Evolutionary conservation across 2,888 invertebrate species (phyloP).

Genomic region (Eurytoma californica): DNA sequence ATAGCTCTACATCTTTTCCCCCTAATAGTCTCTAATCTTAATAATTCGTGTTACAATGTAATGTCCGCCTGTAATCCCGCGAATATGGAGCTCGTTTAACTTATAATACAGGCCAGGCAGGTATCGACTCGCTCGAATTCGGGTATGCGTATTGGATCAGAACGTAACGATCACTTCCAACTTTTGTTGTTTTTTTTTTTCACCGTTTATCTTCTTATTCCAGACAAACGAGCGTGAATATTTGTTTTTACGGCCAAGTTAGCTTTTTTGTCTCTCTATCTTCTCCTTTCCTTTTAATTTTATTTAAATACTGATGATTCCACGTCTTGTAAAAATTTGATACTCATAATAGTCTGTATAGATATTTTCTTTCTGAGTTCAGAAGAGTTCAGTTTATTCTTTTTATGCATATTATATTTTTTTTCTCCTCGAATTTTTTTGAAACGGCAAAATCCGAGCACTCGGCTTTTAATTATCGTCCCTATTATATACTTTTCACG

Average conservation of each 20-base stretch:
- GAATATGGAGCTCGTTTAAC: constrained; percentile 64
- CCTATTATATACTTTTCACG: constrained; percentile 1
- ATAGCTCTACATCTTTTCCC: constrained; percentile 94
- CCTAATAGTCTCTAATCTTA: constrained; percentile 81
- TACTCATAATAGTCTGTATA: constrained; percentile 55
- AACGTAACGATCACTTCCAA: constrained; percentile 56
- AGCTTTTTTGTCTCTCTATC: constrained; percentile 39
- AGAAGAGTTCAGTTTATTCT: not conserved
- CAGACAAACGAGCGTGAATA: constrained; percentile 43
- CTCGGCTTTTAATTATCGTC: constrained; percentile 9
- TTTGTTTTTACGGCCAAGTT: constrained; percentile 58
- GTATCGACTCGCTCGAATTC: constrained; percentile 60
- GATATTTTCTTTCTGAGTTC: constrained; percentile 48
- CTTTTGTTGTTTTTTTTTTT: constrained; percentile 49
- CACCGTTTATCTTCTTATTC: constrained; percentile 34
- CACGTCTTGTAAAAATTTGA: constrained; percentile 53
- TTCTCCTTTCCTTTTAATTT: constrained; percentile 37
- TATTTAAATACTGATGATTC: constrained; percentile 40
- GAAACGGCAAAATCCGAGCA: constrained; percentile 9
- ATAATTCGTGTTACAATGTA: constrained; percentile 69
- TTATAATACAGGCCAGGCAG: constrained; percentile 61
- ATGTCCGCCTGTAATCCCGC: constrained; percentile 69
- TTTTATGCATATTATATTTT: constrained; percentile 17
- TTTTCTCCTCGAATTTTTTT: constrained; percentile 31
- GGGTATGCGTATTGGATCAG: constrained; percentile 70